Base-by-base conservation (phyloP, 2,113 vertebrate species). In the Spilogale gracilis region DNA sequence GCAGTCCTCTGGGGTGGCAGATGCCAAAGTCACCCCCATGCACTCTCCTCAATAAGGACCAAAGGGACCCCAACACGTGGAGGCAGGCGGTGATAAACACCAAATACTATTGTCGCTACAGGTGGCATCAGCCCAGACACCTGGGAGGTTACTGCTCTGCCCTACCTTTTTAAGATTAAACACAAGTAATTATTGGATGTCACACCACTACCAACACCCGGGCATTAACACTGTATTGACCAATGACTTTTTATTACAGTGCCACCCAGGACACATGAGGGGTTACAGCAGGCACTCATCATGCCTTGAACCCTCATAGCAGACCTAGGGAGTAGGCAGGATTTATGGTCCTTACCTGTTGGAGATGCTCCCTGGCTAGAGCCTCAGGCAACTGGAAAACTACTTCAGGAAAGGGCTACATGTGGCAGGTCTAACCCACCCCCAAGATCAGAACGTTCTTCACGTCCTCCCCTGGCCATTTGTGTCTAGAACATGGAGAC, bases 81-180 rank as follows among this genome's bases (percentile, higher is more conserved):
- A 18, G 6, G 2, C 2, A 11, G 60, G 60, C 6, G 0, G 43
- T 50, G 45, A 81, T 21, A 27, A 83, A 52, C 48, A 60, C 43
- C 25, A 73, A 11, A 52, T 6, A 38, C 71, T 65, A 25, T 30
- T 65, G 43, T 43, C 60, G 21, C 76, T 73, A 61, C 16, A 30
- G 69, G 5, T 61, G 32, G 5, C 9, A 48, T 67, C 18, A 12
- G 30, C 38, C n/a, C 48, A 30, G 54, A 67, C 50, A 76, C 63
- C 61, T 76, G 58, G 38, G 61, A 10, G 30, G 61, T 56, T 63
- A 78, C 9, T 81, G 43, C 13, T 50, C 25, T 50, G 14, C 38
- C 67, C 43, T 91, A 79, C 21, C 32, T 78, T 80, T 61, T 80
- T 45, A 82, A 93, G 50, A 18, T 38, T 73, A 73, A 50, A 91